phyloP scores from a whole-genome alignment of 2,113 vertebrate genomes.

The Hemibagrus wyckioides region DNA sequence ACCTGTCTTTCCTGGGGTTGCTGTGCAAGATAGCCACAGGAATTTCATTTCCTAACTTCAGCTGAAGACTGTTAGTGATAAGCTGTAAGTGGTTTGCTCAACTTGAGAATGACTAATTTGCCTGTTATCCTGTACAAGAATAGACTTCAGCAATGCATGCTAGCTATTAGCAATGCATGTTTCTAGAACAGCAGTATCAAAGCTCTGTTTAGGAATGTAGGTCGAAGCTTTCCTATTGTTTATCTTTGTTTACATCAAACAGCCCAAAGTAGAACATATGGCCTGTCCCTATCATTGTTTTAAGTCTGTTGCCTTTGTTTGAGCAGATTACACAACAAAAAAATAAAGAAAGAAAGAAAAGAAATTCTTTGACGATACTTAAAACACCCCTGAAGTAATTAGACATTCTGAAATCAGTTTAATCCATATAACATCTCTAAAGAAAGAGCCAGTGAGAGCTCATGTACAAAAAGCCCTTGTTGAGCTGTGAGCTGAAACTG shows the following conservation, averaged over 20 bases:
- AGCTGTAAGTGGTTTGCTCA: not conserved
- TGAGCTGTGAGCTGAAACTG: not conserved
- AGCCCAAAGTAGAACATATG: not conserved
- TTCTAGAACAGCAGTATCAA: not conserved
- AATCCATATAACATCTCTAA: slow-evolving; percentile 42
- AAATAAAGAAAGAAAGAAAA: not conserved
- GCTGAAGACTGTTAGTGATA: not conserved
- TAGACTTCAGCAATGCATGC: not conserved
- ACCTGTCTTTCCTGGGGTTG: no score
- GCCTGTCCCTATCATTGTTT: not conserved
- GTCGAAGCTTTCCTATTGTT: not conserved
- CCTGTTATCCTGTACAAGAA: not conserved
- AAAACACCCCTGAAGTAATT: slow-evolving; percentile 7
- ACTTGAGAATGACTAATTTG: not conserved
- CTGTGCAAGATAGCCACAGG: not conserved
- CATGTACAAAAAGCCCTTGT: not conserved
- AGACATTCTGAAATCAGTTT: slow-evolving; percentile 43
- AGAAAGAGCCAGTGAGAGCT: not conserved
- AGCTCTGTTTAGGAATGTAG: not conserved
- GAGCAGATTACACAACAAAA: not conserved
- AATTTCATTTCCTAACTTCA: not conserved
- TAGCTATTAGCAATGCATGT: not conserved
- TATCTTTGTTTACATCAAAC: not conserved
- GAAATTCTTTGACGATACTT: not conserved
- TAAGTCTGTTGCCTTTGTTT: not conserved